These are phyloP conservation scores for Prosapia bicincta DNA, from an alignment of 2,888 invertebrate species.

Conservation along the genomic window DNA sequence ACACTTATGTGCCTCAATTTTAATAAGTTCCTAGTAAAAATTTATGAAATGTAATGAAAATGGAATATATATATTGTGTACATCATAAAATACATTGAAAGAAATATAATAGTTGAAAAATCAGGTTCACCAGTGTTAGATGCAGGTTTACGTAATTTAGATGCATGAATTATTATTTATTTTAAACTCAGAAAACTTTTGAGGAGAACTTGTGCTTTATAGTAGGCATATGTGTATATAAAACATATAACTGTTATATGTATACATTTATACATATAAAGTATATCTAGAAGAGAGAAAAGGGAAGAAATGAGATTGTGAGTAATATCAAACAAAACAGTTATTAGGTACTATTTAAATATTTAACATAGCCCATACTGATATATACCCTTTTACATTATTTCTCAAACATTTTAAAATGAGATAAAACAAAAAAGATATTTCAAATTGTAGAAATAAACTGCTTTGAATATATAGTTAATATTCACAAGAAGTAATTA, in stretches of 20 bases:
- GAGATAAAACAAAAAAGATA: too few species aligned
- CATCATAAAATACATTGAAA: not conserved
- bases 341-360: too few species aligned
- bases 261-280: not conserved
- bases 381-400: too few species aligned
- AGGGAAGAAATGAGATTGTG: slow-evolving; percentile 14
- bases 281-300: slow-evolving; percentile 22
- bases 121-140: not conserved
- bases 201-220: not conserved
- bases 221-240: not conserved
- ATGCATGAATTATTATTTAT: too few species aligned
- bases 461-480: too few species aligned
- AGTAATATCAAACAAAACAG: slow-evolving; percentile 12
- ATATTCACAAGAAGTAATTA: too few species aligned
- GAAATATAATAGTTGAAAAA: not conserved
- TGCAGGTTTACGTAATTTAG: too few species aligned
- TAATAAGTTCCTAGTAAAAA: not conserved
- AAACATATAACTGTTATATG: not conserved
- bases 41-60: not conserved
- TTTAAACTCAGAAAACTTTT: not conserved
- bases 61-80: not conserved
- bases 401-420: too few species aligned
- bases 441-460: too few species aligned
- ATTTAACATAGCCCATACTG: too few species aligned
- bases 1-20: not conserved